Percentiles rank a stretch among this genome's conserved stretches.
Conservation (phyloP, 2,113 vertebrate species). For the Pristiophorus japonicus region DNA sequence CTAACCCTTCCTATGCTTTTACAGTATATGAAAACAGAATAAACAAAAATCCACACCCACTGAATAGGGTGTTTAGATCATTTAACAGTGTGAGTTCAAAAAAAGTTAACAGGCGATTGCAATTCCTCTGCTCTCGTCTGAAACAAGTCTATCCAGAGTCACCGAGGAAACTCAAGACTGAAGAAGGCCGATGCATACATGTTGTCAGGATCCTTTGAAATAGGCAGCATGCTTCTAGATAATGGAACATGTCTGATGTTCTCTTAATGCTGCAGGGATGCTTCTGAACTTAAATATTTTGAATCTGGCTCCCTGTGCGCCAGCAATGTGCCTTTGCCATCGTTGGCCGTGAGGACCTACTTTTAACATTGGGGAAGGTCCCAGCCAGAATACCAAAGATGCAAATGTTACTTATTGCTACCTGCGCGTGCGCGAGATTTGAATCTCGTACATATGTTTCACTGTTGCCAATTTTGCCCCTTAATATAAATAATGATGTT, state of each 20-base stretch:
- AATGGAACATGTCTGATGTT: background rate
- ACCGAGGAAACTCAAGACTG: background rate
- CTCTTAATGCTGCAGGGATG: background rate
- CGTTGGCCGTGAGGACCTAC: background rate
- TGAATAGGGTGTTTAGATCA: background rate
- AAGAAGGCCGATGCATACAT: background rate
- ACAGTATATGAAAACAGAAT: background rate
- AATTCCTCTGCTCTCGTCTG: background rate
- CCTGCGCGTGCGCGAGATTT: background rate
- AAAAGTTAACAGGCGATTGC: background rate
- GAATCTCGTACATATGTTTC: background rate
- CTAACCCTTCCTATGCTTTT: background rate
- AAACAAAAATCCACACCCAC: background rate
- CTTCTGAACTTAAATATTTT: background rate
- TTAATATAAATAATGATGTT: background rate
- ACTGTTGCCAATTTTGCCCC: background rate
- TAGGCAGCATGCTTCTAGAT: background rate
- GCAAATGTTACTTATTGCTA: background rate
- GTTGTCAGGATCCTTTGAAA: background rate
- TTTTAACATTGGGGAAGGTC: background rate
- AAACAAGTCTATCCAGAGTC: conserved; percentile 12
- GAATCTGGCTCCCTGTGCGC: background rate
- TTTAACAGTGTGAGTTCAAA: conserved; percentile 10
- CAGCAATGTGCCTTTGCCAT: background rate
- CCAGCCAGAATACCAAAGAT: background rate